phyloP scores from a whole-genome alignment of 2,113 vertebrate genomes.

The Podocnemis expansa region DNA sequence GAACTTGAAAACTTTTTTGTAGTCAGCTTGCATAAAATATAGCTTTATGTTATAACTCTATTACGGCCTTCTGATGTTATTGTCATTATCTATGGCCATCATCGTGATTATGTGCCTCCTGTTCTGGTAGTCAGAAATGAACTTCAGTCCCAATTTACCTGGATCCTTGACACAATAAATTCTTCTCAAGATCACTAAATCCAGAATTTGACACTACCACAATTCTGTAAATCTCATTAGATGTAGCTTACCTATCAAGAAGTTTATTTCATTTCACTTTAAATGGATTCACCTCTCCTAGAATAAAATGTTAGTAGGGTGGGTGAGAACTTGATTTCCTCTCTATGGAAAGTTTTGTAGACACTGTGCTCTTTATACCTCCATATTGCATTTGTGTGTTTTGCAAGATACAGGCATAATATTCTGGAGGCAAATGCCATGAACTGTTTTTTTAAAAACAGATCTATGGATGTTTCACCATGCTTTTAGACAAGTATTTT shows the following conservation, averaged over 20 bases:
- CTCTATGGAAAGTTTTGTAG: not conserved
- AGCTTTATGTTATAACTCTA: slow-evolving; percentile 12
- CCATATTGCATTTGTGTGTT: not conserved
- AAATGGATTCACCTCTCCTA: not conserved
- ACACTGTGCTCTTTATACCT: slow-evolving; percentile 39
- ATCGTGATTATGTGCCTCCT: not conserved
- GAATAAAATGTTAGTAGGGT: rapidly evolving
- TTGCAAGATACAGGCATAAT: not conserved
- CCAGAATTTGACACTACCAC: not conserved
- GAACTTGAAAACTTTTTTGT: slow-evolving; percentile 29
- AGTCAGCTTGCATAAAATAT: slow-evolving; percentile 23
- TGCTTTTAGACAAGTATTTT: slow-evolving; percentile 8
- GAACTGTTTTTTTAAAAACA: not conserved
- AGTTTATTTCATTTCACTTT: not conserved
- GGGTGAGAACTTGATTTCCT: not conserved
- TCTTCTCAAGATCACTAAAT: not conserved
- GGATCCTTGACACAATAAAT: not conserved
- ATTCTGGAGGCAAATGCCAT: slow-evolving; percentile 17
- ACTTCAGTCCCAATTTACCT: not conserved
- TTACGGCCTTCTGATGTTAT: not conserved
- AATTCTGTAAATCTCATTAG: not conserved
- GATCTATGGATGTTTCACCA: not conserved
- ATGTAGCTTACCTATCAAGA: not conserved
- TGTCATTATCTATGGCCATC: not conserved
- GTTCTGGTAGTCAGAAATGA: not conserved